Base-by-base conservation (phyloP, 2,113 vertebrate genomes). In the Cacatua alba region DNA sequence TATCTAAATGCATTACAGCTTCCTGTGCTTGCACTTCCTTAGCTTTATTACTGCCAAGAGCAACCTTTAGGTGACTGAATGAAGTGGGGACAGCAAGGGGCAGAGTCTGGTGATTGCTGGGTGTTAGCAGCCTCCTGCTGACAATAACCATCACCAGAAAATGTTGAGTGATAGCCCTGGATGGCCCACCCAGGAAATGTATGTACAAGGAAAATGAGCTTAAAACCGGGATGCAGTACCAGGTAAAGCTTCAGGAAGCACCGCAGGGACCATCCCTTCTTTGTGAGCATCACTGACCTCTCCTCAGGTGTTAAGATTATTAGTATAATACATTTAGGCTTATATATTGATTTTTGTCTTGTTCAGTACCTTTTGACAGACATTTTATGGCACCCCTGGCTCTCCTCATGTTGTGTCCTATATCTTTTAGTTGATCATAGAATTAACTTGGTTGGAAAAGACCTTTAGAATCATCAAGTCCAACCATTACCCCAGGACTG, bases 281-380 rank as follows among this genome's bases (percentile, higher is more conserved):
- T 44, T 35, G 26, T 48, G 87, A 88, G 78, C 88, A 85, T 94
- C 94, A 68, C 92, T 92, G 95, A 72, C 88, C 90, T 88, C 95
- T 83, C 78, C 82, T 82, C 85, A 52, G 13, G 8, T 31, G 67
- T 52, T 20, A 8, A 9, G 20, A 8, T 28, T 6, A 33, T 60
- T 23, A 16, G 17, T 31, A 9, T 10, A 8, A 68, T 33, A 6
- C 91, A 17, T 65, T 62, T 80, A 53, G 70, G 59, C 53, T 85
- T 11, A 85, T 94, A 12, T 55, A 89, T 86, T 79, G 91, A 62
- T 59, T 59, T 59, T 59, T 59, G 35, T 88, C 70, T 28, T 83
- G 94, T 63, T 94, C 59, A 10, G 75, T 82, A 46, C 48, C 81
- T 88, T 90, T 33, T 35, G 59, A 8, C 29, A 65, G 68, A 6